Percentiles rank a stretch among this genome's conserved stretches.
Conservation (phyloP, 2,797 vertebrate genomes). For the Nyctibius grandis region DNA sequence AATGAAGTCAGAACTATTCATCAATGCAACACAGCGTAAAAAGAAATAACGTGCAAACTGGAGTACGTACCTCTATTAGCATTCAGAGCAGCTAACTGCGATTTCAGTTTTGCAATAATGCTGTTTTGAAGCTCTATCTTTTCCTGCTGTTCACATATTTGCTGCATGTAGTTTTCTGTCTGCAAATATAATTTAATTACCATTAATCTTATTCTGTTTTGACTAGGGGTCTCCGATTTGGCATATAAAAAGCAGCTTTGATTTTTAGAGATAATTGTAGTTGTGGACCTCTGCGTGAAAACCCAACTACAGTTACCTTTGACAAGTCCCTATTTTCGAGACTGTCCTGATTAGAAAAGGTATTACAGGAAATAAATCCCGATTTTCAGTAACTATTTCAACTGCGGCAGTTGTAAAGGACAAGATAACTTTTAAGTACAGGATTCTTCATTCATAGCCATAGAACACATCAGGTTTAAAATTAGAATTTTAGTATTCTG, state of each 20-base stretch:
- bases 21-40: slow-evolving; percentile 26
- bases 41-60: slow-evolving; percentile 7
- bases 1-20: slow-evolving; percentile 49
- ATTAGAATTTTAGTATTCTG: neutral
- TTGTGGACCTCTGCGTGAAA: neutral
- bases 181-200: slow-evolving; percentile 79
- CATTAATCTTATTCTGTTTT: slow-evolving; percentile 38
- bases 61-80: slow-evolving; percentile 73
- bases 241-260: neutral
- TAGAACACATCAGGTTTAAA: neutral
- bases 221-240: neutral
- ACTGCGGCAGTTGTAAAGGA: neutral
- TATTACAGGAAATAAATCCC: neutral
- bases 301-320: neutral
- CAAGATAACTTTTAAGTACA: neutral
- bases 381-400: neutral
- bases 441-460: neutral
- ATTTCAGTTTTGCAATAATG: slow-evolving; percentile 81
- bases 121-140: slow-evolving; percentile 88
- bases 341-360: neutral
- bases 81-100: slow-evolving; percentile 72
- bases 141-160: slow-evolving; percentile 87
- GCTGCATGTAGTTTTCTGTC: slow-evolving; percentile 88
- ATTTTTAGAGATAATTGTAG: neutral
- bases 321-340: neutral